These are phyloP conservation scores for Paralichthys olivaceus DNA, from an alignment of 2,113 vertebrate species.

Conservation along the genomic window DNA sequence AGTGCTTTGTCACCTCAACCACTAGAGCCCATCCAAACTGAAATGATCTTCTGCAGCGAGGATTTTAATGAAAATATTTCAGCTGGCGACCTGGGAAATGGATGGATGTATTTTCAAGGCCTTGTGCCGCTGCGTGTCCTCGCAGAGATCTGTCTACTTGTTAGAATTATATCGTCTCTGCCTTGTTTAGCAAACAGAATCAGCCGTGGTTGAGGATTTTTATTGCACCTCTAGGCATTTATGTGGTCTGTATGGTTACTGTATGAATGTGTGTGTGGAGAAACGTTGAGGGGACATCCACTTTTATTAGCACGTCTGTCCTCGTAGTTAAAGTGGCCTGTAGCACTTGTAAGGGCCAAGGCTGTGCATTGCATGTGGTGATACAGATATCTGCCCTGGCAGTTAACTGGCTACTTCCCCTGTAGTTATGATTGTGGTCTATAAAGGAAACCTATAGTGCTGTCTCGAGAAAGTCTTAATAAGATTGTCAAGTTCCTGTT, in stretches of 20 bases:
- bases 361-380: conserved; percentile 38
- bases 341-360: conserved; percentile 30
- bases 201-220: conserved; percentile 30
- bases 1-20: conserved; percentile 26
- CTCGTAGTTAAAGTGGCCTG: conserved; percentile 57
- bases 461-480: conserved; percentile 64
- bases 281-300: conserved; percentile 28
- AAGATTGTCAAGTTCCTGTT: conserved; percentile 54
- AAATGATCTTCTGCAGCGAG: conserved; percentile 28
- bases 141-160: conserved; percentile 33
- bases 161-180: conserved; percentile 39
- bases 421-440: conserved; percentile 58
- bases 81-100: background rate
- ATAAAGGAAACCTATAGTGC: conserved; percentile 46
- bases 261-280: conserved; percentile 12
- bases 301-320: conserved; percentile 61
- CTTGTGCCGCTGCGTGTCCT: conserved; percentile 31
- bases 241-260: conserved; percentile 30
- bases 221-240: conserved; percentile 44
- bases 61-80: background rate
- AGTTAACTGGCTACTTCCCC: conserved; percentile 61
- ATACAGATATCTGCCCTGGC: conserved; percentile 63
- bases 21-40: conserved; percentile 28
- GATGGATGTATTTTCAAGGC: conserved; percentile 9
- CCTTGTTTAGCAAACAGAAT: conserved; percentile 65